Evolutionary conservation across 2,113 vertebrate genomes (phyloP).

Genomic region (Clarias magur): DNA sequence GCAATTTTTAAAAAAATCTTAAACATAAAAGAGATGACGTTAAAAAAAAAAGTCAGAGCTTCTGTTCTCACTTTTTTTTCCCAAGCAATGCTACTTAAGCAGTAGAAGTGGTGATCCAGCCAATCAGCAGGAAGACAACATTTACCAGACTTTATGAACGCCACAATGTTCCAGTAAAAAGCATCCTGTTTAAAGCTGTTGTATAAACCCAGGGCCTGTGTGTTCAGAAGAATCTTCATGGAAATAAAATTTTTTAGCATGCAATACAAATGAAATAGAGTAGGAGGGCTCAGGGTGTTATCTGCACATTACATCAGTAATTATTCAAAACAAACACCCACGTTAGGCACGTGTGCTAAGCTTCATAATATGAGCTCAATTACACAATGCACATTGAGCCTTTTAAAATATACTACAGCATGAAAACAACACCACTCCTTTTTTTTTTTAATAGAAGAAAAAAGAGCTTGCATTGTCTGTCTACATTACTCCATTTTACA

Average conservation of each 20-base stretch:
- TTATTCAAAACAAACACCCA: conserved; percentile 17
- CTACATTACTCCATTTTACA: not conserved
- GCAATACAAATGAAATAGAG: not conserved
- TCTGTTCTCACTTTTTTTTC: too few relatives aligned
- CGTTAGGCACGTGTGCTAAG: not conserved
- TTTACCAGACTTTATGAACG: not conserved
- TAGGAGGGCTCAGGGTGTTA: not conserved
- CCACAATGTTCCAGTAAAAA: not conserved
- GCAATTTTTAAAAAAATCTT: too few relatives aligned
- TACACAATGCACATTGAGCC: not conserved
- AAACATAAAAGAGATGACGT: too few relatives aligned
- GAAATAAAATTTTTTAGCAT: not conserved
- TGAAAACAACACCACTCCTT: too few relatives aligned
- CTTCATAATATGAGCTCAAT: not conserved
- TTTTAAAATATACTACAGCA: not conserved
- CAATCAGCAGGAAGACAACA: not conserved
- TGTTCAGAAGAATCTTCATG: not conserved
- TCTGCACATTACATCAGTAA: not conserved
- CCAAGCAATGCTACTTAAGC: not conserved
- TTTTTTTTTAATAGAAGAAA: not conserved
- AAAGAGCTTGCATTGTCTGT: not conserved
- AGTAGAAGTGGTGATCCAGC: not conserved
- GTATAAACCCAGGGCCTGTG: not conserved
- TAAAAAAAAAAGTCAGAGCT: too few relatives aligned
- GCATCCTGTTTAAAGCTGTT: not conserved